phyloP scores from a whole-genome alignment of 2,888 invertebrate species.

The Scaptomyza caliginosa region DNA sequence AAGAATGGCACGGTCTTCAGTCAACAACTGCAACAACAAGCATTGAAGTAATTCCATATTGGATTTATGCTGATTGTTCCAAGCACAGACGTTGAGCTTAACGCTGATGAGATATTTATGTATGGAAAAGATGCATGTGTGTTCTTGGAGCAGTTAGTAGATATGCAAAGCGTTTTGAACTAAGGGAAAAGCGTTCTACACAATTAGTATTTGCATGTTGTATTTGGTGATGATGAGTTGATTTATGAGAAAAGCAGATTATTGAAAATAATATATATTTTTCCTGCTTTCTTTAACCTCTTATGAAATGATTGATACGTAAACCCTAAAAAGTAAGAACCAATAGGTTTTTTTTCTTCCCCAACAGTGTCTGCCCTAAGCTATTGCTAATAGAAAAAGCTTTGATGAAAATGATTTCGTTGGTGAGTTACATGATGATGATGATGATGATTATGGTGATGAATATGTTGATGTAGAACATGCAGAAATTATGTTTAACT shows the following conservation, averaged over 20 bases:
- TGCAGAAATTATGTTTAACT: conserved; percentile 27
- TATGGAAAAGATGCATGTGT: neutral
- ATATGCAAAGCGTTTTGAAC: conserved; percentile 40
- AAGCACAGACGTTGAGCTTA: conserved; percentile 13
- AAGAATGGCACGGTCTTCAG: conserved; percentile 16
- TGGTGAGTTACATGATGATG: conserved; percentile 9
- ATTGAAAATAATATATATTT: too few species aligned
- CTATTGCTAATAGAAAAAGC: neutral
- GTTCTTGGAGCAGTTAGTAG: conserved; percentile 5
- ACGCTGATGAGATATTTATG: conserved; percentile 8
- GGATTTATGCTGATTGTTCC: conserved; percentile 13
- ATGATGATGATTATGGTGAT: conserved; percentile 7
- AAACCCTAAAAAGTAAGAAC: too few species aligned
- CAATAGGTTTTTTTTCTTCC: too few species aligned
- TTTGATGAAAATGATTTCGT: neutral
- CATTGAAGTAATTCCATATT: conserved; percentile 7
- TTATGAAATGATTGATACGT: too few species aligned
- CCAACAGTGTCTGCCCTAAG: too few species aligned
- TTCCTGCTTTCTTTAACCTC: too few species aligned
- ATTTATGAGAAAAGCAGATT: conserved; percentile 11
- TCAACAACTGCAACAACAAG: conserved; percentile 16
- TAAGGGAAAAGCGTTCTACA: conserved; percentile 43
- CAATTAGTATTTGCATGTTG: conserved; percentile 21
- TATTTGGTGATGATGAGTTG: conserved; percentile 23
- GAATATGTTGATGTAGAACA: conserved; percentile 14